Evolutionary conservation across 2,797 vertebrate species (phyloP).

Genomic region (Pteronotus mesoamericanus): DNA sequence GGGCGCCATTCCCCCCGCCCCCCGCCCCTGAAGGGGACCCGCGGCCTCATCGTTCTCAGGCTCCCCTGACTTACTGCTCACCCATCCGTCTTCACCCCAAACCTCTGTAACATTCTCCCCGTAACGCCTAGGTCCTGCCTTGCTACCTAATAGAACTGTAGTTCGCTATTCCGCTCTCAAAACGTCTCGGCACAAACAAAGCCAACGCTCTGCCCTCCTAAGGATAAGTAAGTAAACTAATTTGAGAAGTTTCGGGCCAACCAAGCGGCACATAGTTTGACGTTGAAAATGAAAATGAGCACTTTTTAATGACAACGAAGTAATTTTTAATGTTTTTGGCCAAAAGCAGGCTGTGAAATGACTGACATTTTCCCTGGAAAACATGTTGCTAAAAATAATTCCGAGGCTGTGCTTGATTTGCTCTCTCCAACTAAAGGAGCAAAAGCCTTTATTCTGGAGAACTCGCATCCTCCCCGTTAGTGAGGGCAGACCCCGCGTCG

Average conservation of each 20-base stretch:
- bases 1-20: not conserved
- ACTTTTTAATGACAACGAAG: constrained; percentile 38
- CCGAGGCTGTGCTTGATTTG: not conserved
- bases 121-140: not conserved
- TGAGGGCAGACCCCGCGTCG: not conserved
- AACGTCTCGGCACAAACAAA: not conserved
- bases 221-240: not conserved
- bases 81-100: not conserved
- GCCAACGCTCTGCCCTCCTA: not conserved
- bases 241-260: not conserved
- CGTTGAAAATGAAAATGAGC: not conserved
- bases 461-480: not conserved
- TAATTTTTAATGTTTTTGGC: constrained; percentile 49
- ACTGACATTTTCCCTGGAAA: not conserved
- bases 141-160: not conserved
- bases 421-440: not conserved
- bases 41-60: not conserved
- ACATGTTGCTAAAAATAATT: constrained; percentile 24
- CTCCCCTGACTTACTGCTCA: not conserved
- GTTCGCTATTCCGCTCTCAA: not conserved
- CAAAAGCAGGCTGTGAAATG: constrained; percentile 10
- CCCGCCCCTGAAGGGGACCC: not conserved
- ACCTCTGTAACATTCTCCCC: not conserved
- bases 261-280: not conserved
- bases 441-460: not conserved